Evolutionary conservation across 2,888 invertebrate genomes (phyloP), one percentile per base, ranked within the genome.

Genomic region (Alloplasta piceator): DNA sequence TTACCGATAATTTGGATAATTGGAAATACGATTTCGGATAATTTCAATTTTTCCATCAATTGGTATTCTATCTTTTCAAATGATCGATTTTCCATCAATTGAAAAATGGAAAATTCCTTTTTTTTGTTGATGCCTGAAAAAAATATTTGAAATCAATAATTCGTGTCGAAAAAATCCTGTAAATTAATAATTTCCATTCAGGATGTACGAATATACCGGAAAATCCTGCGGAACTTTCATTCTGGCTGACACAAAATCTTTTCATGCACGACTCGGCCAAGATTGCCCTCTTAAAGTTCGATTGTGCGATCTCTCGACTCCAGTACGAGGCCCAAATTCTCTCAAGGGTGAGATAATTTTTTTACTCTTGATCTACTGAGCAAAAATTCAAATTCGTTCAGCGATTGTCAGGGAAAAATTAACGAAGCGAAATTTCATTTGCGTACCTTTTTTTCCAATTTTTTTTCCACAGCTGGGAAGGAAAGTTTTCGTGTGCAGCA

Each of bases 231-330:
- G 94, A 95, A 78, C 92, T 97, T 82, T 96, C 96, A 0, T 97
- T 95, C 91, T 97, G 97, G 97, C 94, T 97, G 68, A 95, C 96
- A 9, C 95, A 96, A 83, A 96, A 96, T 92, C 93, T 97, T 64
- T 95, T 96, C 43, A 92, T 97, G 14, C 94, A 94, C 66, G 95
- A 96, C 85, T 92, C 92, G 14, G 94, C 95, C 86, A 93, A 95
- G 85, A 92, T 96, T 39, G 92, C 93, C 10, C 93, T 97, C 67
- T 93, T 97, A 80, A 92, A 93, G 83, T 93, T 96, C 60, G 94
- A 96, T 92, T 95, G 95, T 39, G 94, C 96, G 0, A 93, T 96
- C 83, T 94, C 95, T 83, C 93, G 97, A 83, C 92, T 96, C 16
- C 93, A 94, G 82, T 93, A 93, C 88, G 95, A 95, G 86, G 92